Evolutionary conservation across 2,113 vertebrate species (phyloP), one percentile per base, ranked within the genome.

Genomic region (Ammospiza nelsoni): DNA sequence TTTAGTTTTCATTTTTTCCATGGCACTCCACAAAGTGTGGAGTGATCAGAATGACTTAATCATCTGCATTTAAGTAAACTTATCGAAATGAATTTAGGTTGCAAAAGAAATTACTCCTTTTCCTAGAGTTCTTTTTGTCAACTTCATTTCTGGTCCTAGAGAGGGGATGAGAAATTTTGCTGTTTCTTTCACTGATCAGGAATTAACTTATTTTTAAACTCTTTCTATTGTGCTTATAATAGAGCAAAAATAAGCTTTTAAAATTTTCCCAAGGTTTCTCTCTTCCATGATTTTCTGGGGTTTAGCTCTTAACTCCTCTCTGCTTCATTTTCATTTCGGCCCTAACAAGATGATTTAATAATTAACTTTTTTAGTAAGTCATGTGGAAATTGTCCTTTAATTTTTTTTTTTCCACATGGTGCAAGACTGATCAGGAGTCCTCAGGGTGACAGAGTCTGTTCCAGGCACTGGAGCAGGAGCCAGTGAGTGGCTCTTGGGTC

Each of bases 341-440:
- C 91, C 95, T 95, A 95, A 92, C 61, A 92, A 89, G 95, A 48
- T 92, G 94, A 95, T 94, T 90, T 96, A 88, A 76, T 96, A 78
- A 96, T 95, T 97, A 95, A 90, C 92, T 81, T 84, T 83, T 93
- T 93, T 95, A 92, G 97, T 97, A 95, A 97, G 97, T 95, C 95
- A 91, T 85, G 80, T 86, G 57, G 68, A 88, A 97, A 90, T 92
- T 92, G 49, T 90, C 57, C 59, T 84, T 94, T 92, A 86, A 76
- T 31, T 58, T 10, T 35, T 72, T 72, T 44, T 29, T 3, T 5
- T 11, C 37, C 68, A 87, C 82, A 33, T 57, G 82, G 57, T 89
- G 35, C 86, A 84, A 68, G 90, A 66, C 24, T 43, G 57, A 49
- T 24, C 48, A 49, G 48, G 48, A 49, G 23, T 2, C 48, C 65